phyloP scores from a whole-genome alignment of 2,113 vertebrate genomes.

The Oceanodroma tethys region DNA sequence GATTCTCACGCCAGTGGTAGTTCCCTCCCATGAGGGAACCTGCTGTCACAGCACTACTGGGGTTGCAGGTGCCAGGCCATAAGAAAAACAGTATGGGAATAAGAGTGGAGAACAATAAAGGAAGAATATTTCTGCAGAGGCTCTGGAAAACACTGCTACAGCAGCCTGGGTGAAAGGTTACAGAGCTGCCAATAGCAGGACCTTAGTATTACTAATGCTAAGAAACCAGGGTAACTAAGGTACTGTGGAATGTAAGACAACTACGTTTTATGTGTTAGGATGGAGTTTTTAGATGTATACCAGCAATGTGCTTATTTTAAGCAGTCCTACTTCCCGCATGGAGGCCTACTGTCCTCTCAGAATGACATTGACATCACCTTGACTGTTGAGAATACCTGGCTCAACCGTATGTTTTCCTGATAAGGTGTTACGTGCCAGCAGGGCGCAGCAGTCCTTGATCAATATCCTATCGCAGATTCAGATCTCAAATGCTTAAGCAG shows the following conservation, averaged over 20 bases:
- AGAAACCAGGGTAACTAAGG: neutral
- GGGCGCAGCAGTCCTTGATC: neutral
- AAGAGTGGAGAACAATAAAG: neutral
- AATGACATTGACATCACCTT: neutral
- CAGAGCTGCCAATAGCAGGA: neutral
- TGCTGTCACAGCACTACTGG: neutral
- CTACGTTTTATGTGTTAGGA: neutral
- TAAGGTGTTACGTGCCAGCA: neutral
- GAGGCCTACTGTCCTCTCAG: neutral
- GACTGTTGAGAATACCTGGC: neutral
- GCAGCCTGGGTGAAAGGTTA: neutral
- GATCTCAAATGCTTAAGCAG: neutral
- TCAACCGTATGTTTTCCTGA: neutral
- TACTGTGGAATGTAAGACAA: neutral
- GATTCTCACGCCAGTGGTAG: neutral
- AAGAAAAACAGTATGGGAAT: neutral
- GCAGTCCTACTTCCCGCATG: neutral
- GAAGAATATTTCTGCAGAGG: neutral
- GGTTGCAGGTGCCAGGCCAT: neutral
- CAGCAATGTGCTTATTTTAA: neutral
- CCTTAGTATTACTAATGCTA: neutral
- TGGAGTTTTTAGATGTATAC: neutral
- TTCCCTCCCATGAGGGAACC: neutral
- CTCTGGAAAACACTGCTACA: neutral
- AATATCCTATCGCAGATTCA: accelerated